Evolutionary conservation across 1,140 invertebrate genomes (phyloP), one percentile per base, ranked within the genome.

Genomic region (Drosophila arawakana): DNA sequence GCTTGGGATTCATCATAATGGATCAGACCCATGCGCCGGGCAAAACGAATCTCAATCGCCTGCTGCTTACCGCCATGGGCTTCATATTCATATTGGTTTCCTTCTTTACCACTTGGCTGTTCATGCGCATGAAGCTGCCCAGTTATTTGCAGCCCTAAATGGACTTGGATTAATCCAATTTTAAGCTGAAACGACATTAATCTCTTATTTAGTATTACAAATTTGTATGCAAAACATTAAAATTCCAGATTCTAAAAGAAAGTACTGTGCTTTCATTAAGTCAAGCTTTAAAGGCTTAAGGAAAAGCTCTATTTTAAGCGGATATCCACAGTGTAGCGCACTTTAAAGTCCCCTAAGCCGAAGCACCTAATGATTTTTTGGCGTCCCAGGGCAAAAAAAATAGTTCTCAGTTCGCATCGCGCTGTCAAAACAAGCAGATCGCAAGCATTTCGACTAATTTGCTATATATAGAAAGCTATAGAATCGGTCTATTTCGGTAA

Each of bases 51-150:
- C 93, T 99, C 1, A 99, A 99, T 90, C 94, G 98, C 76, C 95
- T 99, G 78, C 93, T 99, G 9, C 94, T 99, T 7, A 97, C 98
- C 44, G 96, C 96, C 69, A 96, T 99, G 71, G 98, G 98, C 63
- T 98, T 99, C 92, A 95, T 98, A 34, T 98, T 97, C 80, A 97
- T 99, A 71, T 92, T 98, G 39, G 95, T 99, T 1, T 98, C 98
- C 13, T 99, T 99, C 93, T 97, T 98, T 76, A 98, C 98, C 54
- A 99, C 98, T 72, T 98, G 98, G 96, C 96, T 99, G 57, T 99
- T 99, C 90, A 99, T 99, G 98, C 95, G 97, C 88, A 99, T 99
- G 96, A 99, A 99, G 94, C 92, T 99, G 73, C 98, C 99, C 94
- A 95, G 95, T 43, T 95, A 95, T 88, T 89, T 95, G 69, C 95